These are phyloP conservation scores for Leptinotarsa lineolata DNA, from an alignment of 1,140 invertebrate genomes.

Conservation along the genomic window DNA sequence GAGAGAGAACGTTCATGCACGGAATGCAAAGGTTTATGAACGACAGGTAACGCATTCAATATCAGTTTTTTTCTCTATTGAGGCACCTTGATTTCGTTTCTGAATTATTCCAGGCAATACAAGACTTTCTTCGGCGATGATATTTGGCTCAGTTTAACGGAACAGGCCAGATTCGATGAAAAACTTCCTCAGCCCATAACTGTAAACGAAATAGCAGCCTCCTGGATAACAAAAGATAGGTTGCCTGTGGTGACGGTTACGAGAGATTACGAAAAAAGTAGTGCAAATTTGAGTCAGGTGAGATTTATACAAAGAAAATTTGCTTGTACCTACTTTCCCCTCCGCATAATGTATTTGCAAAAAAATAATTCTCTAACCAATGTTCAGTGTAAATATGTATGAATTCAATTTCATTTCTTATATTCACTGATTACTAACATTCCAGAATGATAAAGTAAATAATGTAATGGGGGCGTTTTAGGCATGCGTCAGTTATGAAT, in stretches of 20 bases:
- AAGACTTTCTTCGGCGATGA: slow-evolving; percentile 79
- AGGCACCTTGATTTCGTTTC: neutral
- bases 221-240: slow-evolving; percentile 81
- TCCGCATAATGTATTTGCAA: too few species aligned
- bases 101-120: slow-evolving; percentile 62
- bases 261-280: slow-evolving; percentile 68
- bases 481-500: too few species aligned
- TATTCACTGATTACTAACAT: too few species aligned
- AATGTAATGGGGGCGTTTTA: too few species aligned
- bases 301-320: too few species aligned
- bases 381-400: too few species aligned
- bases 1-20: slow-evolving; percentile 75
- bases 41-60: slow-evolving; percentile 56
- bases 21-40: slow-evolving; percentile 74
- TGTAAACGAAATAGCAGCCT: slow-evolving; percentile 70
- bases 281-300: slow-evolving; percentile 70
- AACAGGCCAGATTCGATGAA: slow-evolving; percentile 65
- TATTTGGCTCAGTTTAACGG: slow-evolving; percentile 76
- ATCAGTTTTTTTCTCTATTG: too few species aligned
- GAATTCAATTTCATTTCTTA: too few species aligned
- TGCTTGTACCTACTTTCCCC: too few species aligned
- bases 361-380: too few species aligned
- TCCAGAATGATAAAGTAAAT: too few species aligned
- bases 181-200: slow-evolving; percentile 63
- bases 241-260: slow-evolving; percentile 78